Evolutionary conservation across 2,797 vertebrate genomes (phyloP), one percentile per base, ranked within the genome.

Genomic region (Ptychobarbus kaznakovi): DNA sequence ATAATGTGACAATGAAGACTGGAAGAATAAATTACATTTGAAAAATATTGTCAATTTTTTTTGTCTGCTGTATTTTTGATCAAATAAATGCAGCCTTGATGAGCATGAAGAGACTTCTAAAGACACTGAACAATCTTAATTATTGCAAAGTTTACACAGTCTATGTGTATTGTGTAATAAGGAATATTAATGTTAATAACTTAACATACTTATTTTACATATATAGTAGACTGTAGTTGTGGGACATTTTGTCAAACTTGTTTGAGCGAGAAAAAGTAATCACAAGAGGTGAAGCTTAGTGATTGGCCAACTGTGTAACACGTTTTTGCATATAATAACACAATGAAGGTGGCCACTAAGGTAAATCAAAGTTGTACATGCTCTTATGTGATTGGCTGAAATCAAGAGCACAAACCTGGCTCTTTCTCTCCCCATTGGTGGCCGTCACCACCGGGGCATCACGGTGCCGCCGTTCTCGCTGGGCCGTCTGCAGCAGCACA

Each of bases 391-490:
- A 76, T 16, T 83, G 74, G 44, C 84, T 70, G 35, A 82, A 87
- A 69, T 78, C 32, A 70, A 49, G 77, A 58, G 65, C 93, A 99
- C 97, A 96, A 96, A 99, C 98, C 97, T 99, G 95, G 89, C 93
- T 95, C 92, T 95, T 94, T 89, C 86, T 96, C 89, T 97, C 97
- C 94, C 96, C 96, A 88, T 96, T 95, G 92, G 94, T 91, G 86
- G 94, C 91, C 84, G 94, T 95, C 86, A 95, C 91, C 90, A 95
- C 94, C 78, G 91, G 91, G 90, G 95, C 93, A 46, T 88, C 78
- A 56, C 85, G 89, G 91, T 95, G 96, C 90, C 90, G 95, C 92
- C 96, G 94, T 91, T 95, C 93, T 94, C 96, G 96, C 93, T 96
- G 90, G 86, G 91, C 93, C 89, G 94, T 96, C 97, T 97, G 94